Evolutionary conservation across 2,113 vertebrate genomes (phyloP), one percentile per base, ranked within the genome.

Genomic region (Diphyllodes magnificus): DNA sequence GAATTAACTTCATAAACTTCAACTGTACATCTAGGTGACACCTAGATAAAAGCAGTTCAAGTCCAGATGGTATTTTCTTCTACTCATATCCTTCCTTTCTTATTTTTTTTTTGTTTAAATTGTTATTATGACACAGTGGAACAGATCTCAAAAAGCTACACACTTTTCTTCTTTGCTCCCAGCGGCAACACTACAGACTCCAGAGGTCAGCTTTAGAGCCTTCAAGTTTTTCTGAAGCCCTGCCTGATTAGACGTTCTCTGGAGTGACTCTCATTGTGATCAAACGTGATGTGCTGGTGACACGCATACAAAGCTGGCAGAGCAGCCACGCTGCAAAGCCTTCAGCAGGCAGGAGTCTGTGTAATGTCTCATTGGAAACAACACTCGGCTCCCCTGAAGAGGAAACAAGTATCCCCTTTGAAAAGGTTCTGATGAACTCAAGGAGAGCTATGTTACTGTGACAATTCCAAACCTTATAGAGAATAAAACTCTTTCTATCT

Each of bases 201-300:
- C 1, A 4, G 88, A 95, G 89, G 96, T 95, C 94, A 95, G 84
- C 73, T 70, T 91, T 69, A 72, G 21, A 79, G 87, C 66, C 94
- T 88, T 93, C 78, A 65, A 45, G 71, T 80, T 82, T 57, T 95
- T 85, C 78, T 87, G 91, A 93, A 95, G 70, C 61, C 79, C 84
- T 79, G 94, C 53, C 78, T 96, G 94, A 97, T 95, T 87, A 95
- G 89, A 89, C 1, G 0, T 57, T 69, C 70, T 82, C 83, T 42
- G 75, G 63, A 95, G 81, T 4, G 24, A 61, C 93, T 93, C 91
- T 87, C 90, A 61, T 65, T 92, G 63, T 73, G 92, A 95, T 96
- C 90, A 93, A 87, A 94, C 4, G 1, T 27, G 82, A 91, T 11
- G 27, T 40, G 78, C 57, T 79, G 87, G 81, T 3, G 11, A 91